Evolutionary conservation across 1,140 invertebrate species (phyloP), one percentile per base, ranked within the genome.

Genomic region (Zaprionus lachaisei): DNA sequence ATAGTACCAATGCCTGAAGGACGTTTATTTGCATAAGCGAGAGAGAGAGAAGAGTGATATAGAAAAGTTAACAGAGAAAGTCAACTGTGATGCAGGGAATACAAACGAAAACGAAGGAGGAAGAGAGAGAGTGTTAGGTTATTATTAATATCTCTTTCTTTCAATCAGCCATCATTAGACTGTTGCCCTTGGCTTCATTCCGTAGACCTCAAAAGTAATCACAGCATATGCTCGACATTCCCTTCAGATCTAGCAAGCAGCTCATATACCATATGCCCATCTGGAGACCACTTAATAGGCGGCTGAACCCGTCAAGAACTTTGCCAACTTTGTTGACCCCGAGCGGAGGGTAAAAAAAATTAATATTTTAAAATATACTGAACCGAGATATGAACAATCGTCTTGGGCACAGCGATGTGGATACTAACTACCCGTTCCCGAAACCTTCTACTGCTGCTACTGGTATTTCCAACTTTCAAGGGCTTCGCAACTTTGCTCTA

Each of bases 301-400:
- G 47, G 20, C 47, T 51, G 47, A 51, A 51, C 47, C 47, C 47
- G 47, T 12, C 47, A 51, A 51, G 47, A 14, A 51, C 47, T 51
- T 51, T 51, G 20, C 47, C 47, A 24, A 51, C 47, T 51, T 51
- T 49, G 47, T 49, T 49, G 47, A 49, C 47, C 47, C 47, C 47
- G 14, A 12, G 9, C 17, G 1, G 20, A 22, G 47, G 11, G 20
- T 49, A 6, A 44, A 44, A 24, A 51, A 51, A 22, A 51, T 51
- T 24, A 51, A 51, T 51, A 51, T 22, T 51, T 22, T 14, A 22
- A 49, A 51, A 51, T 12, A 51, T 22, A 51, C 17, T 14, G 1
- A 51, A 24, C 12, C 47, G 11, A 12, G 47, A 22, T 51, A 51
- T 51, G 47, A 24, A 51, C 47, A 51, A 51, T 22, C 22, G 47